Evolutionary conservation across 2,888 invertebrate genomes (phyloP).

Genomic region (Drosophila barbarae): DNA sequence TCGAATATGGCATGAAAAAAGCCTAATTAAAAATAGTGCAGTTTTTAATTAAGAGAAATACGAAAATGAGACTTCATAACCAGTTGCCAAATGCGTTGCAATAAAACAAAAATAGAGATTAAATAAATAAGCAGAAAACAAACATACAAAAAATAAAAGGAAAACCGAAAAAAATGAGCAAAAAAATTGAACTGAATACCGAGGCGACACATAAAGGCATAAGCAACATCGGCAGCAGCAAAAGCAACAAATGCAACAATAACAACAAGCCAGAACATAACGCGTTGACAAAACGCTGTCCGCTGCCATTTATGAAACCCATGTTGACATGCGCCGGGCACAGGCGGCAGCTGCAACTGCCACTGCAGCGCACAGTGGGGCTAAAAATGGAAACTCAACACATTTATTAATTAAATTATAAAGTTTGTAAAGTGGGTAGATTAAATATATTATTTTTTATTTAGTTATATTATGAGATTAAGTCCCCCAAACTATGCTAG

Average conservation of each 20-base stretch:
- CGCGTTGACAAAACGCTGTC: constrained; percentile 65
- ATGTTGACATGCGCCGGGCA: constrained; percentile 71
- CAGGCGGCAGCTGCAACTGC: constrained; percentile 48
- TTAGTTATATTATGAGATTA: no score
- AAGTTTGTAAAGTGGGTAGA: no score
- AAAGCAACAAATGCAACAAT: constrained; percentile 5
- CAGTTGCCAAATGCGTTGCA: constrained; percentile 66
- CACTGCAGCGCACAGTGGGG: constrained; percentile 19
- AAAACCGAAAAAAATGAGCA: constrained; percentile 40
- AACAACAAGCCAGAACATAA: constrained; percentile 58
- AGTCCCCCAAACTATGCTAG: neutral
- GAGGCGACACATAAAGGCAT: constrained; percentile 54
- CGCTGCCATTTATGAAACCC: constrained; percentile 71
- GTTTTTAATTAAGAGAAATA: constrained; percentile 71
- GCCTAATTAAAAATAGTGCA: constrained; percentile 71
- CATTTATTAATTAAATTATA: no score
- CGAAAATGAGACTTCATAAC: constrained; percentile 73
- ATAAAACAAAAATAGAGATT: constrained; percentile 41
- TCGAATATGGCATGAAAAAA: constrained; percentile 30
- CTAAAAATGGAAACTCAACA: no score
- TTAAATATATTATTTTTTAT: no score
- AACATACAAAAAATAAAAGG: constrained; percentile 27
- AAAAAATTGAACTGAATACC: constrained; percentile 50
- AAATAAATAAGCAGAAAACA: constrained; percentile 43
- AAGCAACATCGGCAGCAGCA: constrained; percentile 27